Base-by-base conservation (phyloP, 2,888 invertebrate species). In the Halocaridina rubra region DNA sequence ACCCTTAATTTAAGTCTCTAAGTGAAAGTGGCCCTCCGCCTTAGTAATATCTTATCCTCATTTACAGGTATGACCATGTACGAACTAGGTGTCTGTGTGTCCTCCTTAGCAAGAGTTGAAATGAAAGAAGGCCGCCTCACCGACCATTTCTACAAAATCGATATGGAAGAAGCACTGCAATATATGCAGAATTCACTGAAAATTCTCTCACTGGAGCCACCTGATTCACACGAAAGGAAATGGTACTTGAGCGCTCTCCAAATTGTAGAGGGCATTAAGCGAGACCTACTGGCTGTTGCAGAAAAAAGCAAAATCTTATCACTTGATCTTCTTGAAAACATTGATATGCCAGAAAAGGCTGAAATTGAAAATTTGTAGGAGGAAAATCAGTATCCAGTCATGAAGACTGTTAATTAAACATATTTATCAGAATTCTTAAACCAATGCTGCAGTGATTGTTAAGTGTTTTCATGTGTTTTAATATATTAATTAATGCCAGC, bases 11-110 rank as follows among this genome's bases (percentile, higher is more conserved):
- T n/a, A n/a, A n/a, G n/a, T n/a, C n/a, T n/a, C n/a, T n/a, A n/a
- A n/a, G n/a, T n/a, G n/a, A n/a, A n/a, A n/a, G n/a, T n/a, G n/a
- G n/a, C n/a, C n/a, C n/a, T n/a, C n/a, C n/a, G n/a, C n/a, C n/a
- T n/a, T n/a, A n/a, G n/a, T n/a, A n/a, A n/a, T n/a, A n/a, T 69
- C 5, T 32, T 5, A 5, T 19, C 22, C 19, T 10, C 1, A 22
- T 16, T 13, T n/a, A 19, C 85, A 85, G 85, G 80, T n/a, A 75
- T 79, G 69, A 74, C 81, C 8, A 30, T 86, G 46, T 86, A 79
- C 79, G 64, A 86, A 69, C 16, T 82, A 27, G 86, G 81, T 1
- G 22, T 53, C 16, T 32, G 72, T 10, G 67, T 74, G 39, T 53
- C 74, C 10, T 61, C 22, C 1, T 19, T 86, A 61, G 61, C 81